Evolutionary conservation across 2,888 invertebrate genomes (phyloP), one percentile per base, ranked within the genome.

Genomic region (Drosophila mulleri): DNA sequence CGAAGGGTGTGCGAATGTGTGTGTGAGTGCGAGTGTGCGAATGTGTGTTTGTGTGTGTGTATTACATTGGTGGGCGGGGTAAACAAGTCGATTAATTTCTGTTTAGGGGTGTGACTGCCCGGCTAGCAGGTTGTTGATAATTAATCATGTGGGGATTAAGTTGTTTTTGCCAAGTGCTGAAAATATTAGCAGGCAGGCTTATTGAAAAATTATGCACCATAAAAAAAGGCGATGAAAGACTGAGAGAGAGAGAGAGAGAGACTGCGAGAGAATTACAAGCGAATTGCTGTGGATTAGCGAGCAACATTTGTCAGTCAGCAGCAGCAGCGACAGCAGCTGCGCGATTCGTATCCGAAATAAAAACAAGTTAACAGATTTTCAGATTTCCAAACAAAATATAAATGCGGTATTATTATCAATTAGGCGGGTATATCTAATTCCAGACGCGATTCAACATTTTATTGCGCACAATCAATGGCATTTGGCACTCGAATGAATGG

Each of bases 391-490:
- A 52, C 29, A n/a, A 69, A 59, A 72, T 83, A 89, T 82, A 89
- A 88, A 76, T 80, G 77, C 70, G 76, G 75, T 72, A 89, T 89
- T 88, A 89, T 89, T 83, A 90, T 83, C 89, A 88, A 89, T 89
- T 89, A 90, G 89, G 74, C 67, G 59, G 45, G 60, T 57, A 45
- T 70, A 74, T 80, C 90, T 82, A 88, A 89, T 85, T 80, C 78
- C 60, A 68, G 58, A 72, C 50, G 67, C 39, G 64, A 45, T 20
- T 35, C 61, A 41, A n/a, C 35, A 52, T 70, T 72, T 72, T 76
- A 70, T 88, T 77, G 78, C 78, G 66, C 72, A 74, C 85, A 85
- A 89, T 88, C 82, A 75, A 78, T 69, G 82, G 72, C 65, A 67
- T 68, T 75, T 71, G 68, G 72, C 78, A 69, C 67, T 64, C 63